A percentile compares a stretch with the other conserved stretches of the same genome.
Evolutionary conservation across 64 coral and sea anemone genomes (phyloP).

Genomic region (Exaiptasia diaphana): DNA sequence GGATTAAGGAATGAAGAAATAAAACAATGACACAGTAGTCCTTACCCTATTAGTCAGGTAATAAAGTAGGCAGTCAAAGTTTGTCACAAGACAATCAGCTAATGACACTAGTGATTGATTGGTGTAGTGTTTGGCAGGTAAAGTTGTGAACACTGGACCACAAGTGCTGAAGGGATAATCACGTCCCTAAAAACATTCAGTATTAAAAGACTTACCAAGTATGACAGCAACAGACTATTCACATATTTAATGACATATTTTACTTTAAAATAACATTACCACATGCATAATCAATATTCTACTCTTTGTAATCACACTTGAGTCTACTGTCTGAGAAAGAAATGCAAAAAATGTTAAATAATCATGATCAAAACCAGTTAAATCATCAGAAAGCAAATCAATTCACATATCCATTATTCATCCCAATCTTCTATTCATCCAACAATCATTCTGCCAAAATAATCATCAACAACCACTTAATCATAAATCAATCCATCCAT

Average conservation of each 20-base stretch:
- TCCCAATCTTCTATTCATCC: no score
- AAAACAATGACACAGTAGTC: no score
- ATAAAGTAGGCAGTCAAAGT: conserved; percentile 65
- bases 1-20: no score
- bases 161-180: conserved; percentile 89
- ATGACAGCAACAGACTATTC: neutral
- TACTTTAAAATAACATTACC: no score
- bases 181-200: conserved; percentile 35
- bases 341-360: neutral
- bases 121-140: conserved; percentile 62
- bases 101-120: conserved; percentile 8
- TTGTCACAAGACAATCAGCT: conserved; percentile 63
- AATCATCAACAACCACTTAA: no score
- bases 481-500: no score
- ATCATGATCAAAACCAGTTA: neutral
- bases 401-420: no score
- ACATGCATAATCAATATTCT: conserved; percentile 95
- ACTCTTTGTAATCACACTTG: conserved; percentile 68
- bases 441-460: no score
- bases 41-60: conserved; percentile 72
- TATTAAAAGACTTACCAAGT: neutral
- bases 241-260: neutral
- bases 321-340: conserved; percentile 55
- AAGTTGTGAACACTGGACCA: conserved; percentile 74
- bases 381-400: neutral